Percentiles rank a stretch among this genome's conserved stretches.
phyloP scores from a whole-genome alignment of 2,888 invertebrate genomes.

The Brenthis daphne region DNA sequence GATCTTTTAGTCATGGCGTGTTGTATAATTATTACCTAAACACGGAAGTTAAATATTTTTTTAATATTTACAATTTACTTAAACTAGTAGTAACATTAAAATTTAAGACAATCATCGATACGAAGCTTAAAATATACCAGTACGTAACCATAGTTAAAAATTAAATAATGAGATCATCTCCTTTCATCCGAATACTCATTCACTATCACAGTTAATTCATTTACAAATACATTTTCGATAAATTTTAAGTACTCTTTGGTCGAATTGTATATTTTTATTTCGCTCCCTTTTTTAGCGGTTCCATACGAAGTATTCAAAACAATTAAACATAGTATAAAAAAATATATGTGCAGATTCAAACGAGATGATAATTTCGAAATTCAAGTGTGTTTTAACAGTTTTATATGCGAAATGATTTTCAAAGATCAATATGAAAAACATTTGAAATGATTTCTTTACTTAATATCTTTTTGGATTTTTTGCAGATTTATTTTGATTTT shows the following conservation, averaged over 20 bases:
- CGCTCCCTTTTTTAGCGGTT: conserved; percentile 1
- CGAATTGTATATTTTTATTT: conserved; percentile 48
- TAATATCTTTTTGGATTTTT: no score
- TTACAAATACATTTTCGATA: conserved; percentile 64
- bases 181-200: conserved; percentile 47
- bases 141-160: conserved; percentile 26
- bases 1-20: conserved; percentile 22
- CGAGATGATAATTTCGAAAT: conserved; percentile 1
- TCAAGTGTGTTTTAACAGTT: not conserved
- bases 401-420: no score
- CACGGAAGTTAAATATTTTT: conserved; percentile 32
- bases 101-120: conserved; percentile 28
- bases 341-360: not conserved
- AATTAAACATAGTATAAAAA: not conserved
- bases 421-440: no score
- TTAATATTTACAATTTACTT: conserved; percentile 38
- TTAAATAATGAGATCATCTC: conserved; percentile 45
- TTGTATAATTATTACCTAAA: conserved; percentile 22
- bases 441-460: no score
- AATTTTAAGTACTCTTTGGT: conserved; percentile 59
- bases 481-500: no score
- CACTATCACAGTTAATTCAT: conserved; percentile 78
- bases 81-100: conserved; percentile 13
- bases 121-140: conserved; percentile 27
- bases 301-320: conserved; percentile 1